Evolutionary conservation across 2,113 vertebrate species (phyloP).

Genomic region (Hippocampus comes): DNA sequence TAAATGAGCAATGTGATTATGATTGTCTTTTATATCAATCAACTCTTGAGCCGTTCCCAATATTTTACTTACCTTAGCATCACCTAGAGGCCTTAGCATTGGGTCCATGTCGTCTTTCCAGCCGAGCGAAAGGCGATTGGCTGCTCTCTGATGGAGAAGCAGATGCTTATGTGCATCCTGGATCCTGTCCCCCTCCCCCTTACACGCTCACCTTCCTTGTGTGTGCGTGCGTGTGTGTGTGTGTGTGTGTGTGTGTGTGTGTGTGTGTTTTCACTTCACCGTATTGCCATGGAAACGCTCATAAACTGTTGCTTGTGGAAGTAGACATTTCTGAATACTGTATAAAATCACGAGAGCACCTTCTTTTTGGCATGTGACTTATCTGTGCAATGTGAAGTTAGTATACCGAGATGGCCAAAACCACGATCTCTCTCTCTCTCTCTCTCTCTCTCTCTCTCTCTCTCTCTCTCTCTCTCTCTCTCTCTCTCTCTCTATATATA

Average conservation of each 20-base stretch:
- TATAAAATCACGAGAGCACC: neutral
- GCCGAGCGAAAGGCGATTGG: neutral
- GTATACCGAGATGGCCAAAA: neutral
- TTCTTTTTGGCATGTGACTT: neutral
- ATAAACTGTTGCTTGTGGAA: slow-evolving; percentile 31
- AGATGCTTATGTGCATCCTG: slow-evolving; percentile 26
- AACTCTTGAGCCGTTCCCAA: neutral
- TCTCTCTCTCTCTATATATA: too few relatives aligned
- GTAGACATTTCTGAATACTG: neutral
- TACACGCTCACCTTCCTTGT: neutral
- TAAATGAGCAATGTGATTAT: too few relatives aligned
- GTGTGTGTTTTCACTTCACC: neutral
- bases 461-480: too few relatives aligned
- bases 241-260: too few relatives aligned
- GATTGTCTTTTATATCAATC: too few relatives aligned
- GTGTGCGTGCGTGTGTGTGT: slow-evolving; percentile 5
- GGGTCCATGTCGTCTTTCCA: neutral
- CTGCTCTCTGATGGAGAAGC: slow-evolving; percentile 38
- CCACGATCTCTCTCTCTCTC: too few relatives aligned
- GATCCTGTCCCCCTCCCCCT: neutral
- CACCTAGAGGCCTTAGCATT: neutral
- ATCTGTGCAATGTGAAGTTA: neutral
- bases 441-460: too few relatives aligned
- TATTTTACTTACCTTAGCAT: neutral
- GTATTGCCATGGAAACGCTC: slow-evolving; percentile 44